Percentiles rank a stretch among this genome's conserved stretches.
Evolutionary conservation across 53 echinoderm and acorn worm genomes (phyloP).

Genomic region (Apostichopus leukothele): DNA sequence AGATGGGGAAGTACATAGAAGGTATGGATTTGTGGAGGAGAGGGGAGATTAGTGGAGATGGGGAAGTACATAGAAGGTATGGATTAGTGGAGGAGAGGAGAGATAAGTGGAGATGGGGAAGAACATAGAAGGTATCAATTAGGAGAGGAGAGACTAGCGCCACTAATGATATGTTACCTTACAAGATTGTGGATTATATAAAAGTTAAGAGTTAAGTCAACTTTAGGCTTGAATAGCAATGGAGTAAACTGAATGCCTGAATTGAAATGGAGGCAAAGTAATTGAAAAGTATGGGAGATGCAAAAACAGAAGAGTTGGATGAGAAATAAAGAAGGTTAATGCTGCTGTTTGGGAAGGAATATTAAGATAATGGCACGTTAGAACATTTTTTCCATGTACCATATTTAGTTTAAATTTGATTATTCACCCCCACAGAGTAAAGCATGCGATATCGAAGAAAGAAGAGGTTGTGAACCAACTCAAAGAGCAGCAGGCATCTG

Average conservation of each 20-base stretch:
- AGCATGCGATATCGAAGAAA: constrained; percentile 96
- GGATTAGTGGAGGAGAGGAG: neutral
- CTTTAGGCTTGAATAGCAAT: no score
- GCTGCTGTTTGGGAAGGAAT: neutral
- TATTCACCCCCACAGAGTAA: constrained; percentile 62
- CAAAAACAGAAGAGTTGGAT: neutral
- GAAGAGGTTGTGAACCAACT: constrained; percentile 94
- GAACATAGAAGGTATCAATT: no score
- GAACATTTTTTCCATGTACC: neutral
- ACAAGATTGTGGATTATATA: no score
- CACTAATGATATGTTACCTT: no score
- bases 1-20: constrained; percentile 50
- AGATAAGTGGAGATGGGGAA: no score
- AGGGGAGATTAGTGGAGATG: constrained; percentile 55
- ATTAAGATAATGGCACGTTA: neutral
- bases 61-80: constrained; percentile 64
- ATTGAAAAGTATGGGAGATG: no score
- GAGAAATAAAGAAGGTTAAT: neutral
- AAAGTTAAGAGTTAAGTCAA: no score
- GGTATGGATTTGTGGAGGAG: constrained; percentile 39
- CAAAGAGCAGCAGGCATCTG: constrained; percentile 90
- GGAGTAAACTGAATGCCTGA: no score
- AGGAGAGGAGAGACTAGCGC: no score
- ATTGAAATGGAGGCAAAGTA: no score
- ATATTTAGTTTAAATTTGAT: neutral